Evolutionary conservation across 2,797 vertebrate species (phyloP), one percentile per base, ranked within the genome.

Genomic region (Danio aesculapii): DNA sequence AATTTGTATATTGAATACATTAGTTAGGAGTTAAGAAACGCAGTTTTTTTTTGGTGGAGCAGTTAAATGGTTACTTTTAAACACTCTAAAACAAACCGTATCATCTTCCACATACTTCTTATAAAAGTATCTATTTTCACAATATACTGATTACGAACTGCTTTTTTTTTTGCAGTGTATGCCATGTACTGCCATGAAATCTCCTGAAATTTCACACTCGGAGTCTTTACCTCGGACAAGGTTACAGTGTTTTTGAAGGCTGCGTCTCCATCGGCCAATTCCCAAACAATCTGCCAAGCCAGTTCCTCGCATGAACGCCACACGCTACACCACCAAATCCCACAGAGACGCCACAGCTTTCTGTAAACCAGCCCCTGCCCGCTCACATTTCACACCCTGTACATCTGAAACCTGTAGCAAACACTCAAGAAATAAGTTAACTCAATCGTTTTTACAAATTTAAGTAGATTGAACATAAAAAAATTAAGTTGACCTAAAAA

Each of bases 281-380:
- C 52, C 72, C 58, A 59, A 57, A 58, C 68, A 81, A 81, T 77
- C 73, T 73, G 81, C 75, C 83, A 86, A 81, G 85, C 86, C 81
- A 67, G 81, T 84, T 83, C 82, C 89, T 61, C 11, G 2, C 30
- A 30, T 30, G 30, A 30, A 30, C 30, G 30, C 30, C 30, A 30
- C 30, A 47, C 49, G 6, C 55, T 52, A 30, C 30, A 21, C 41
- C 19, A 11, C 59, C 30, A 30, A 30, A 53, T 53, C 50, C 50
- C 50, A 53, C 50, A 53, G 50, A 53, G 50, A 53, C 9, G 9
- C 8, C 11, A 13, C 50, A 12, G 43, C 53, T 69, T 57, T 16
- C 39, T 62, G 67, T 85, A 90, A 87, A 88, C 76, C 43, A 62
- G 87, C 87, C 84, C 89, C 86, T 87, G 81, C 88, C 81, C 82